Evolutionary conservation across 1,140 invertebrate species (phyloP), one percentile per base, ranked within the genome.

Genomic region (Drosophila orosa): DNA sequence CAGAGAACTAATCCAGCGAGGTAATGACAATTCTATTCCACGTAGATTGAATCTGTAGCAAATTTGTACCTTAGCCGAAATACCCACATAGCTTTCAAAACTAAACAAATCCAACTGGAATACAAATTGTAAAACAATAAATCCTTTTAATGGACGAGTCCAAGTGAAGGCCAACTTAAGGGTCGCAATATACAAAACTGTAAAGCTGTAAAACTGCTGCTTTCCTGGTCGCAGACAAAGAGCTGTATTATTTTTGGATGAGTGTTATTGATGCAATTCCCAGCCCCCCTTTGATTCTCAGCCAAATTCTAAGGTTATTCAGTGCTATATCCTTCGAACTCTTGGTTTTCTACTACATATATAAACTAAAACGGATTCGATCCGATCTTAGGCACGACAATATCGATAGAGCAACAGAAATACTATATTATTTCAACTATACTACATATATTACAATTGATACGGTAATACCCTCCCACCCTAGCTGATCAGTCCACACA

Each of bases 61-160:
- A 86, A 86, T 87, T 78, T 86, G 83, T 86, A 86, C 82, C 82
- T 86, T 86, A 86, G 83, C 82, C 74, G 69, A 86, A 86, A 81
- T 55, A 86, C 68, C 78, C 74, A 65, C 52, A 55, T 50, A 86
- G 82, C 83, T 86, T 87, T 86, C 71, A 75, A 74, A 63, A 63
- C 35, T 25, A 47, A 58, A 61, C 24, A 44, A 78, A 58, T 40
- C 35, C 17, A 71, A 56, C 63, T 22, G 27, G 55, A 54, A 58
- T 22, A 58, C 31, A 60, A 56, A 57, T 33, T 48, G 57, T 65
- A 48, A 57, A 47, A 55, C 74, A 56, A 62, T 58, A 69, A 78
- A 54, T 55, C 31, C 44, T 59, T 35, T 33, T 27, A 66, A 66
- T 68, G 31, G 58, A 35, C 56, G 39, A 42, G 60, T 67, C 33